Base-by-base conservation (phyloP, 2,797 vertebrate genomes). In the Tarsius wallacei region DNA sequence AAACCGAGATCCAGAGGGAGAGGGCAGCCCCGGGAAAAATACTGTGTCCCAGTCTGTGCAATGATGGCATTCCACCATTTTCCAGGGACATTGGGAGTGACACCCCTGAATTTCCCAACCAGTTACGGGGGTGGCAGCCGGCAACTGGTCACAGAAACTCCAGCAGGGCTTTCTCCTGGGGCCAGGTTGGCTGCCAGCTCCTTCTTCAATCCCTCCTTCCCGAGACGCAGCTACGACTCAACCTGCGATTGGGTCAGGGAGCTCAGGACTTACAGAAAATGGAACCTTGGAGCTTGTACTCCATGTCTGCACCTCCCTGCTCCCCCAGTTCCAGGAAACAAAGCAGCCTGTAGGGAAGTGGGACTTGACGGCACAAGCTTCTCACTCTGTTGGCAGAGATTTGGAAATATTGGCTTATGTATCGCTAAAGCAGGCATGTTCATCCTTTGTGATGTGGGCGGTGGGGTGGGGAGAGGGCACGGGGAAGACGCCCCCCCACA, bases 391-490 rank as follows among this genome's bases (percentile, higher is more conserved):
- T 31, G 64, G 12, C 26, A 28, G 66, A 77, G 64, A 61, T 55
- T 5, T 51, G 57, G 3, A 63, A 83, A 57, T 10, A 8, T 10
- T 31, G 51, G 33, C 61, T 31, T 14, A n/a, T 42, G 28, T 7
- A 5, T 4, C 74, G 33, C 42, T 31, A 6, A 61, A 76, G 61
- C 28, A 11, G 47, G 26, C 10, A 1, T 0, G 7, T 17, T 28
- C 74, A 14, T 17, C 21, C 70, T 59, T 15, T 15, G 17, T 0
- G 2, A 2, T 10, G 66, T 14, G 33, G 15, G 12, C 1, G 0
- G 3, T 15, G 12, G 0, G 16, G 33, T 21, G 6, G 7, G 22
- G 36, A 49, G 26, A 22, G 36, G 3, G 3, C 4, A 3, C 7
- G 11, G 57, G 49, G 5, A 31, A 5, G 33, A 9, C 51, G n/a